A percentile compares a stretch with the other conserved stretches of the same genome.
Conservation (phyloP, 2,113 vertebrate genomes). For the Pterocles burchelli region DNA sequence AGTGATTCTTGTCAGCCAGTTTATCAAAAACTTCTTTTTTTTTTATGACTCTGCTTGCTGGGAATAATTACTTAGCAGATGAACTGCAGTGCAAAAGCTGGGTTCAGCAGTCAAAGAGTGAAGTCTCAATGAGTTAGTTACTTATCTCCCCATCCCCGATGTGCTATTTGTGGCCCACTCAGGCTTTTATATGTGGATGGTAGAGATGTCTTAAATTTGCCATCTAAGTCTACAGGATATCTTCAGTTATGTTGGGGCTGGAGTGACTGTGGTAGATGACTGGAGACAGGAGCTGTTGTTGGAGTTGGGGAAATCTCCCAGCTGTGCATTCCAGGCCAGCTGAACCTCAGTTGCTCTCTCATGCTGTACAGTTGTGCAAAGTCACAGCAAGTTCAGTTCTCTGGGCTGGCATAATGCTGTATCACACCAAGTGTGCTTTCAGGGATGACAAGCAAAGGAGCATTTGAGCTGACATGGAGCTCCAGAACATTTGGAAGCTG, state of each 20-base stretch:
- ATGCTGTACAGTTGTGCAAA: not conserved
- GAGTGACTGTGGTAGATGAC: not conserved
- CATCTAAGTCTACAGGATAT: not conserved
- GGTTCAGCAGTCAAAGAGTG: not conserved
- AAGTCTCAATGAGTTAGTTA: not conserved
- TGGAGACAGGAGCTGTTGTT: not conserved
- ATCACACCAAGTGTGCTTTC: not conserved
- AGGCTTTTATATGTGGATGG: not conserved
- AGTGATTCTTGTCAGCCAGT: not conserved
- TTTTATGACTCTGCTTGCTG: not conserved
- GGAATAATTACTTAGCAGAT: not conserved
- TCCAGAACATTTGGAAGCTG: not conserved
- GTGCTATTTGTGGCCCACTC: not conserved
- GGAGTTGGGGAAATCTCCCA: not conserved
- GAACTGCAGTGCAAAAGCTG: not conserved
- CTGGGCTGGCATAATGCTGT: not conserved
- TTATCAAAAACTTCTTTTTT: not conserved
- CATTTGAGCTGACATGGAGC: not conserved
- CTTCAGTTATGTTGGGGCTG: not conserved
- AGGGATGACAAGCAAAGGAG: not conserved
- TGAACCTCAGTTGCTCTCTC: slow-evolving; percentile 18
- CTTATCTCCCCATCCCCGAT: not conserved
- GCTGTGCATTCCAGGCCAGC: not conserved
- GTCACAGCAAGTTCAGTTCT: not conserved
- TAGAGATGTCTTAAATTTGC: not conserved